Conservation (phyloP, 2,113 vertebrate species). For the Anhinga rufa region DNA sequence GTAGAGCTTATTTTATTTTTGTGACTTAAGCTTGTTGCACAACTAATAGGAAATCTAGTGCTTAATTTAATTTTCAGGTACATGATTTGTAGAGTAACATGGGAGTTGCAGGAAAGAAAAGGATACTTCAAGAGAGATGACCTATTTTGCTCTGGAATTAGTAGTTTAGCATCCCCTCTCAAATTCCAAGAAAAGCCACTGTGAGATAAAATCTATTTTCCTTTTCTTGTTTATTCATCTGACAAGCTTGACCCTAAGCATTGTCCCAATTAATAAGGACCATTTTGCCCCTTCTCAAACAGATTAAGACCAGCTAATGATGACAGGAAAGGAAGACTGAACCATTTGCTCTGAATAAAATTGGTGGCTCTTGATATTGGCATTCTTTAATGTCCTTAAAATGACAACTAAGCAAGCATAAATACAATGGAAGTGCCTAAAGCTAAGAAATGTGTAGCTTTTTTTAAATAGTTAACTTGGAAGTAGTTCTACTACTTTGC, state of each 20-base stretch:
- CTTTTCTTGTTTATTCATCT: slow-evolving; percentile 27
- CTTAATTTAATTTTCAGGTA: slow-evolving; percentile 16
- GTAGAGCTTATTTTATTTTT: slow-evolving; percentile 30
- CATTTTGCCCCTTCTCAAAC: neutral
- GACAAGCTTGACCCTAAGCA: neutral
- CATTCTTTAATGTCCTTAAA: neutral
- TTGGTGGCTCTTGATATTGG: neutral
- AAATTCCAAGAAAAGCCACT: slow-evolving; percentile 9
- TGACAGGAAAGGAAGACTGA: neutral
- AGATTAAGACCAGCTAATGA: neutral
- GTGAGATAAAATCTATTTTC: neutral
- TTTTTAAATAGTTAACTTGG: neutral
- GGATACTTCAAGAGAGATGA: neutral
- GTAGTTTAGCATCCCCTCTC: neutral
- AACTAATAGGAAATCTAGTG: slow-evolving; percentile 6
- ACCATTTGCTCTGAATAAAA: neutral
- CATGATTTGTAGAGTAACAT: neutral
- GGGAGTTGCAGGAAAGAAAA: neutral
- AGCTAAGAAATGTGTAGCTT: neutral
- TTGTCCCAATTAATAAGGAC: neutral
- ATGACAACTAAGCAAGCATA: neutral
- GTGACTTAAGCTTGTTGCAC: slow-evolving; percentile 4
- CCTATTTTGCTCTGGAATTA: slow-evolving; percentile 11
- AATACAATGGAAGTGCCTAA: neutral
- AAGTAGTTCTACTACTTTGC: neutral